Percentiles rank a stretch among this genome's conserved stretches.
These are phyloP conservation scores for Sipha maydis DNA, from an alignment of 2,888 invertebrate species.

Conservation along the genomic window DNA sequence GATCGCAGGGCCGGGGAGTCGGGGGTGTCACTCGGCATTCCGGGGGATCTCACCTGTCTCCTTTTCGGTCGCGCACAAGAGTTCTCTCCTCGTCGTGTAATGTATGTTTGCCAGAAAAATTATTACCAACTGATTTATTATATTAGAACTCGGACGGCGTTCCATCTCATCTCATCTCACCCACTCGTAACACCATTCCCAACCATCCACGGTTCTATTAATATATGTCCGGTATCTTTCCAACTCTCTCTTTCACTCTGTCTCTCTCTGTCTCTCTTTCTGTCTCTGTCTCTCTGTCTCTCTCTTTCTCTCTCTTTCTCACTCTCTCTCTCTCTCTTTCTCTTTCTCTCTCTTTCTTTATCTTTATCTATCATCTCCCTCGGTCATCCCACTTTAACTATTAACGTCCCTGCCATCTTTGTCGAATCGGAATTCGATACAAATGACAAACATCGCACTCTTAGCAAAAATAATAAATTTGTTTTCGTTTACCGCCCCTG, in stretches of 20 bases:
- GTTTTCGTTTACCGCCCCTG: background rate
- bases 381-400: too few relatives aligned
- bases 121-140: constrained; percentile 40
- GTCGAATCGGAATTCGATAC: background rate
- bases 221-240: too few relatives aligned
- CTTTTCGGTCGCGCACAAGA: background rate
- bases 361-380: too few relatives aligned
- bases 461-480: background rate
- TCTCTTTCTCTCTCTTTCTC: background rate
- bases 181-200: background rate
- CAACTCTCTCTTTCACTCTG: background rate
- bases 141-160: background rate
- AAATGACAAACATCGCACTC: background rate
- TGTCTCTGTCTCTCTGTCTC: background rate
- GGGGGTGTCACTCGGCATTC: background rate
- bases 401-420: too few relatives aligned
- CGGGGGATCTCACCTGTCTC: constrained; percentile 7
- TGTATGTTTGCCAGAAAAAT: constrained; percentile 11
- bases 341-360: background rate
- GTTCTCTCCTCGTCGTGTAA: background rate
- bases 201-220: too few relatives aligned
- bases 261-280: too few relatives aligned
- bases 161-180: background rate
- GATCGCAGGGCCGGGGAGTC: too few relatives aligned
- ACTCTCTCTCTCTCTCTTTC: background rate